Conservation (phyloP, 2,797 vertebrate genomes). For the Urophycis tenuis region DNA sequence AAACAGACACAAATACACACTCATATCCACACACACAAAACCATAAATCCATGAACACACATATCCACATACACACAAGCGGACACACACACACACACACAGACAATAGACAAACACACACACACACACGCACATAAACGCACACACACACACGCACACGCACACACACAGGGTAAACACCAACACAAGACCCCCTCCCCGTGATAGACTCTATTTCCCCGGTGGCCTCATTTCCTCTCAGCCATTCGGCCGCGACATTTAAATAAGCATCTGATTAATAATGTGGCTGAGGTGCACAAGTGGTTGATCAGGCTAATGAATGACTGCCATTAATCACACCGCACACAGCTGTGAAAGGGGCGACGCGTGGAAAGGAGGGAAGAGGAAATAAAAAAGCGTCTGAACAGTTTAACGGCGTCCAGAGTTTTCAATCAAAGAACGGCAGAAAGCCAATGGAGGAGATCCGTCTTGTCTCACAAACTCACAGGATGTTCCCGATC, state of each 20-base stretch:
- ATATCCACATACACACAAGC: background rate
- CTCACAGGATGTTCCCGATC: slow-evolving; percentile 1
- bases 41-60: background rate
- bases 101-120: background rate
- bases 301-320: slow-evolving; percentile 73
- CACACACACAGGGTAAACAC: background rate
- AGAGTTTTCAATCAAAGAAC: slow-evolving; percentile 28
- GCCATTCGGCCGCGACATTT: slow-evolving; percentile 59
- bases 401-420: slow-evolving; percentile 33
- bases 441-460: slow-evolving; percentile 27
- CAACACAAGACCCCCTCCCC: slow-evolving; percentile 17
- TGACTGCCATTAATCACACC: slow-evolving; percentile 65
- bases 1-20: background rate
- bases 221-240: slow-evolving; percentile 57
- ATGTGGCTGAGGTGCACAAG: slow-evolving; percentile 59
- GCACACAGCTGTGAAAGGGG: slow-evolving; percentile 41
- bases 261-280: slow-evolving; percentile 74
- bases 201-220: slow-evolving; percentile 57
- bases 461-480: slow-evolving; percentile 26
- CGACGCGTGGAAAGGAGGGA: slow-evolving; percentile 2
- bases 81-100: background rate
- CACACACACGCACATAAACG: slow-evolving; percentile 13
- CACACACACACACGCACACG: background rate
- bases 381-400: background rate
- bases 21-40: background rate